Evolutionary conservation across 2,797 vertebrate genomes (phyloP).

Genomic region (Austrolebias charrua): DNA sequence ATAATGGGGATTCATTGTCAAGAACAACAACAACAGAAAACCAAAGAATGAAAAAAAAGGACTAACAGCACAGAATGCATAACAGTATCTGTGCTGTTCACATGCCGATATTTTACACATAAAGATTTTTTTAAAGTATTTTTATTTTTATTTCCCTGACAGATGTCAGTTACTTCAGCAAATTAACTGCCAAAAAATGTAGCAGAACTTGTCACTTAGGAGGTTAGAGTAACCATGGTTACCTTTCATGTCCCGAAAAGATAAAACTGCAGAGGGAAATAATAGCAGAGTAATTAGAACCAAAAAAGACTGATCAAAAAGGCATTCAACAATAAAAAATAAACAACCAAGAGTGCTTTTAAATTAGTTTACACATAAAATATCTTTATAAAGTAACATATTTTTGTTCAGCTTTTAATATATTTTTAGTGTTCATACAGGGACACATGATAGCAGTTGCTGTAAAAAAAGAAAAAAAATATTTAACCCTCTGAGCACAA

Average conservation of each 20-base stretch:
- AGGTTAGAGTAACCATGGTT: slow-evolving; percentile 96
- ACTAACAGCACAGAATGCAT: slow-evolving; percentile 91
- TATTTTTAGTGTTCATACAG: slow-evolving; percentile 91
- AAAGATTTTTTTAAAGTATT: slow-evolving; percentile 67
- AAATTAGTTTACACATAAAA: slow-evolving; percentile 94
- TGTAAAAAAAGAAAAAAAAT: background rate
- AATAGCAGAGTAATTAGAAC: slow-evolving; percentile 95
- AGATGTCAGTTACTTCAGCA: slow-evolving; percentile 99
- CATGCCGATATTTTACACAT: slow-evolving; percentile 99
- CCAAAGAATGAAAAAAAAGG: slow-evolving; percentile 67
- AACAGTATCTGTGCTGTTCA: slow-evolving; percentile 97
- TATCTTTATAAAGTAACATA: slow-evolving; percentile 96
- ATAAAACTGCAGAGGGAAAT: slow-evolving; percentile 97
- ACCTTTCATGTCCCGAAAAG: slow-evolving; percentile 94
- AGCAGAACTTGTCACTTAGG: slow-evolving; percentile 92
- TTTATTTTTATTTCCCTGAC: slow-evolving; percentile 78
- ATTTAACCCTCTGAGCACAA: slow-evolving; percentile 99
- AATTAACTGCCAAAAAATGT: slow-evolving; percentile 95
- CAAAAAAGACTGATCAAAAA: slow-evolving; percentile 82
- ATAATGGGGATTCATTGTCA: slow-evolving; percentile 98
- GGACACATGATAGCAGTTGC: slow-evolving; percentile 82
- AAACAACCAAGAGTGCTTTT: slow-evolving; percentile 88
- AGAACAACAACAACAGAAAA: slow-evolving; percentile 90
- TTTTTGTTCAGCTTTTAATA: slow-evolving; percentile 95
- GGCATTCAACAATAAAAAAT: slow-evolving; percentile 91